These are phyloP conservation scores for Oncorhynchus masou DNA, from an alignment of 2,113 vertebrate species.

Conservation along the genomic window DNA sequence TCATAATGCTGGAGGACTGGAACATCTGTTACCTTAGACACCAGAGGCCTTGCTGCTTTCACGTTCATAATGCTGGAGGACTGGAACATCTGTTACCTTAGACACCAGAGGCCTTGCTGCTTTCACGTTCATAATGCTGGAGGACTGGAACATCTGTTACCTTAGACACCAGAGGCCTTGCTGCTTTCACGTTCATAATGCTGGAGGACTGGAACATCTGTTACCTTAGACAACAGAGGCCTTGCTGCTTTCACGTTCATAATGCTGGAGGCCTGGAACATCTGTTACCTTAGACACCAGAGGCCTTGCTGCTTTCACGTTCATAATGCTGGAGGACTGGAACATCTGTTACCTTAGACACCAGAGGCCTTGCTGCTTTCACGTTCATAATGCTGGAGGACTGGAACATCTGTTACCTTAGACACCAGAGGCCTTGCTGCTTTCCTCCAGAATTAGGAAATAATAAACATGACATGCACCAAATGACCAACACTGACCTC, in stretches of 20 bases:
- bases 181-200: background rate
- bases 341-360: constrained; percentile 6
- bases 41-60: background rate
- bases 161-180: constrained; percentile 3
- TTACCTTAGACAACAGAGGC: constrained; percentile 4
- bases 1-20: background rate
- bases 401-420: constrained; percentile 6
- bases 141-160: constrained; percentile 4
- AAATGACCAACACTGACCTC: too few species aligned
- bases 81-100: constrained; percentile 6
- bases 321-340: background rate
- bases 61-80: background rate
- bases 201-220: constrained; percentile 1
- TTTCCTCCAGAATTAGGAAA: background rate
- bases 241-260: background rate
- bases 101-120: background rate
- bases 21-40: constrained; percentile 5
- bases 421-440: background rate
- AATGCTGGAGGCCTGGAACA: background rate
- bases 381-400: background rate
- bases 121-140: background rate
- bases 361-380: background rate
- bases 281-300: constrained; percentile 2
- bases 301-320: background rate
- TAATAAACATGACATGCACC: too few species aligned